Conservation (phyloP, 2,113 vertebrate genomes). For the Heterotilapia buettikoferi region DNA sequence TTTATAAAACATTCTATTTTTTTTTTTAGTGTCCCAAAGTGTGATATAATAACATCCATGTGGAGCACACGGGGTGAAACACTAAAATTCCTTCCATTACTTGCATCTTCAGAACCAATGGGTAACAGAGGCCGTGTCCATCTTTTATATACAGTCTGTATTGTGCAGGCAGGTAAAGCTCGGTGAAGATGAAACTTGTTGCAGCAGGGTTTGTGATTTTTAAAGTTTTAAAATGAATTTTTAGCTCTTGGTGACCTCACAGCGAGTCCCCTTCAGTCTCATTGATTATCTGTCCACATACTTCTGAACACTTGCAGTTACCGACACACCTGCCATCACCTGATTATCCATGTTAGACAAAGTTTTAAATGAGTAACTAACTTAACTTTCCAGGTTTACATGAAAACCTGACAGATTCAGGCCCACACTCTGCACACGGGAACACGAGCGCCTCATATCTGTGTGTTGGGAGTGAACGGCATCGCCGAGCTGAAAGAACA, state of each 20-base stretch:
- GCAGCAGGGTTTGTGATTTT: neutral
- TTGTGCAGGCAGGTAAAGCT: neutral
- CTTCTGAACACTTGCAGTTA: neutral
- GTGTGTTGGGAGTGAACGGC: neutral
- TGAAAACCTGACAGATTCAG: neutral
- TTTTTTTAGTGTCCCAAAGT: accelerated
- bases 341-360: accelerated
- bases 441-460: neutral
- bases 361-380: accelerated
- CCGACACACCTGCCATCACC: accelerated
- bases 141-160: neutral
- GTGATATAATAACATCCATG: accelerated
- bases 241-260: neutral
- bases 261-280: neutral
- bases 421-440: neutral
- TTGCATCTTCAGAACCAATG: neutral
- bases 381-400: accelerated
- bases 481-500: neutral
- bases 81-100: neutral
- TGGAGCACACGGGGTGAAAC: neutral
- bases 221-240: neutral
- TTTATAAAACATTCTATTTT: neutral
- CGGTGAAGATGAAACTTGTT: accelerated
- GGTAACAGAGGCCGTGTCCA: neutral
- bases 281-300: neutral